Percentiles rank a stretch among this genome's conserved stretches.
These are phyloP conservation scores for Urocynchramus pylzowi DNA, from an alignment of 2,113 vertebrate genomes.

Conservation along the genomic window DNA sequence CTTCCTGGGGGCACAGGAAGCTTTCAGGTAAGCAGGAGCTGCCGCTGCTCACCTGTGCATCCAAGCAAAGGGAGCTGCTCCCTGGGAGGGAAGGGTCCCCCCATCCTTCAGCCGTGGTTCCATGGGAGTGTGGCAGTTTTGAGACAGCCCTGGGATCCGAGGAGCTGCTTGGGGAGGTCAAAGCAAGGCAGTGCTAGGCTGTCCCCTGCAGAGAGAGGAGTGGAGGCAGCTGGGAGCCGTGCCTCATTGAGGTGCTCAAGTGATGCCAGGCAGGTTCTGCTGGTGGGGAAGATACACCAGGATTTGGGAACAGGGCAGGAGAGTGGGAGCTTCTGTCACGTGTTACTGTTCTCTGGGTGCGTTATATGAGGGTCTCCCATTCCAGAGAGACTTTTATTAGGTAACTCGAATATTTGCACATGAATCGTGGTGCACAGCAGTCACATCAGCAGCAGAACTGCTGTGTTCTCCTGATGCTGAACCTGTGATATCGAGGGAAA, in stretches of 20 bases:
- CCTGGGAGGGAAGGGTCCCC: background rate
- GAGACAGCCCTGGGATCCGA: accelerated
- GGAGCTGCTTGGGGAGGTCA: background rate
- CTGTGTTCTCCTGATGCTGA: background rate
- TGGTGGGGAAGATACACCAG: accelerated
- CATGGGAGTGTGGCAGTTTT: accelerated
- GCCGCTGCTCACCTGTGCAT: background rate
- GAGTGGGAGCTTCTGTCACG: accelerated
- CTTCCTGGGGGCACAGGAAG: background rate
- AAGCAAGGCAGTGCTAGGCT: accelerated
- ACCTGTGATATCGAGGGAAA: accelerated
- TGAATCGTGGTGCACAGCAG: accelerated
- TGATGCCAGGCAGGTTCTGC: background rate
- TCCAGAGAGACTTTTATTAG: background rate
- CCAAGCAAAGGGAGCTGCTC: background rate
- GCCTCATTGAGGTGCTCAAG: background rate
- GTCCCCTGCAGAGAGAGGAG: background rate
- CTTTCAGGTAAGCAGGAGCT: background rate
- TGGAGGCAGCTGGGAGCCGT: background rate
- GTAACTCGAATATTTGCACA: accelerated
- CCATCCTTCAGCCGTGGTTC: accelerated
- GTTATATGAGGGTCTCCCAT: accelerated
- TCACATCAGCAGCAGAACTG: background rate
- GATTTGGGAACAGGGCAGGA: background rate
- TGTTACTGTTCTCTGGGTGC: accelerated